Percentiles rank a stretch among this genome's conserved stretches.
These are phyloP conservation scores for Boleophthalmus pectinirostris DNA, from an alignment of 2,113 vertebrate species.

Conservation along the genomic window DNA sequence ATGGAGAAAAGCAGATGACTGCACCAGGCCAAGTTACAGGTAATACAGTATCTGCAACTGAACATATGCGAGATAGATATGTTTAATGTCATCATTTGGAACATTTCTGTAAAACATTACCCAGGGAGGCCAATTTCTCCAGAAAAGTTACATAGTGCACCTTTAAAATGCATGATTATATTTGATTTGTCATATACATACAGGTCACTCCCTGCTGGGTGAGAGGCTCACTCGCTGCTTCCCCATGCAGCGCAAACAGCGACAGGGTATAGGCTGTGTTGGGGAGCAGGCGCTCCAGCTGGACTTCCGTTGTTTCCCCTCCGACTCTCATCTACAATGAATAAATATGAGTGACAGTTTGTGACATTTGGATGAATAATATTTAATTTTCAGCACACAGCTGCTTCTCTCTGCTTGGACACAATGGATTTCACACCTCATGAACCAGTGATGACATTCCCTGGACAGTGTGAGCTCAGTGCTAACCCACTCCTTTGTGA, in stretches of 20 bases:
- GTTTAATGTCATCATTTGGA: too few species aligned
- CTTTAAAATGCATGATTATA: background rate
- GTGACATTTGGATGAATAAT: constrained; percentile 27
- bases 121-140: too few species aligned
- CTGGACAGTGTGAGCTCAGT: constrained; percentile 57
- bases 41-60: too few species aligned
- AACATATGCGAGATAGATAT: too few species aligned
- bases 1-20: too few species aligned
- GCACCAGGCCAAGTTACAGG: too few species aligned
- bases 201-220: constrained; percentile 88
- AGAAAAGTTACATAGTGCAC: too few species aligned
- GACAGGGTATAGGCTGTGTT: constrained; percentile 88
- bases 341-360: constrained; percentile 23
- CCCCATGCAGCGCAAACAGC: constrained; percentile 81
- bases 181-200: constrained; percentile 68
- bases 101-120: too few species aligned
- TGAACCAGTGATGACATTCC: constrained; percentile 51
- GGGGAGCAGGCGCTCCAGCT: constrained; percentile 85
- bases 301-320: constrained; percentile 81
- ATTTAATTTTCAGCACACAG: constrained; percentile 24
- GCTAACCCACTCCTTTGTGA: constrained; percentile 39
- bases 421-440: constrained; percentile 50
- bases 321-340: constrained; percentile 82
- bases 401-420: constrained; percentile 39
- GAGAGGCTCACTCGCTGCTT: constrained; percentile 85